Evolutionary conservation across 2,113 vertebrate species (phyloP).

Genomic region (Toxotes jaculatrix): DNA sequence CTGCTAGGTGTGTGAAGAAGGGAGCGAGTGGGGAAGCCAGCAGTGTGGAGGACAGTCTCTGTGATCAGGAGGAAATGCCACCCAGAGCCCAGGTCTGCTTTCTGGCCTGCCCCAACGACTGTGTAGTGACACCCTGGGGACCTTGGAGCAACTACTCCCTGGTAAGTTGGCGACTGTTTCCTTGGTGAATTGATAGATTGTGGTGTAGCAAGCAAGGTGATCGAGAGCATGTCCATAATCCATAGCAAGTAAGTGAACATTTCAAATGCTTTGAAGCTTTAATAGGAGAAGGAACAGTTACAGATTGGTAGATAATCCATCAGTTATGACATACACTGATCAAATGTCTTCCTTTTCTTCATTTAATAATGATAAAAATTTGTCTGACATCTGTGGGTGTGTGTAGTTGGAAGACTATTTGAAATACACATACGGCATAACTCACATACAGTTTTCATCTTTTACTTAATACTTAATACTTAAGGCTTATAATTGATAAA

Average conservation of each 20-base stretch:
- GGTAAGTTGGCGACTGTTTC: constrained; percentile 79
- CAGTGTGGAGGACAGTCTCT: constrained; percentile 84
- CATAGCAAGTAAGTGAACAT: not conserved
- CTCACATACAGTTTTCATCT: not conserved
- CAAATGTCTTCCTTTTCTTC: not conserved
- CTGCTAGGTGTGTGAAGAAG: constrained; percentile 88
- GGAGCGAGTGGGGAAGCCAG: constrained; percentile 69
- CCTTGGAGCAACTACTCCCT: constrained; percentile 91
- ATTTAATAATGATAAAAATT: too few relatives aligned
- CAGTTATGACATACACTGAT: not conserved
- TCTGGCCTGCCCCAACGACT: constrained; percentile 90
- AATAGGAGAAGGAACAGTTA: not conserved
- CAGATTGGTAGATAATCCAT: not conserved
- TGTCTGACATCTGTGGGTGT: too few relatives aligned
- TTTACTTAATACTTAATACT: not conserved
- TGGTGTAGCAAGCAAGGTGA: not conserved
- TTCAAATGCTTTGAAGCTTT: not conserved
- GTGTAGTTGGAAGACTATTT: too few relatives aligned
- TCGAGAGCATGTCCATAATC: not conserved
- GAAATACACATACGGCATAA: too few relatives aligned
- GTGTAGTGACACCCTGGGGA: constrained; percentile 92
- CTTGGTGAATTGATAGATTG: not conserved
- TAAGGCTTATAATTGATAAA: not conserved
- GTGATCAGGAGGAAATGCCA: constrained; percentile 87
- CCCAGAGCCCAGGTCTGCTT: constrained; percentile 86